Base-by-base conservation (phyloP, 2,797 vertebrate species). In the Pseudocheirus occidentalis region DNA sequence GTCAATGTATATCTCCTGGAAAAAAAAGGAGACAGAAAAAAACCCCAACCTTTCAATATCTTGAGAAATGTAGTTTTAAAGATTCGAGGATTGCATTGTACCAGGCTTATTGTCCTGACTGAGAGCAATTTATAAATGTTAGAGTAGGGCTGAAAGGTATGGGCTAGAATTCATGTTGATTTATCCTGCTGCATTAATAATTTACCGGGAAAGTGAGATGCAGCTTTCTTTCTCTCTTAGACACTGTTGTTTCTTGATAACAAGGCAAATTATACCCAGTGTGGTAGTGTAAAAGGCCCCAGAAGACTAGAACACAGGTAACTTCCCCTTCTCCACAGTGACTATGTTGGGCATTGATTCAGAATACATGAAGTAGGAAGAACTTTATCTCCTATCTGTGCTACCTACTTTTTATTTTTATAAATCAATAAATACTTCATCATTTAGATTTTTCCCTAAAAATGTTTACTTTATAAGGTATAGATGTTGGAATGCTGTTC, bases 381-480 rank as follows among this genome's bases (percentile, higher is more conserved):
- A 21, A 94, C 94, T 96, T 73, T 46, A 92, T 91, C 46, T 92
- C 92, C 56, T 95, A 94, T 58, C 92, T 55, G 90, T 95, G 62
- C 53, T 91, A 73, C 91, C 95, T 94, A 90, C 57, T 92, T 96
- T 58, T 94, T 91, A 50, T 92, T 94, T 95, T 53, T 96, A 92
- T 89, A 93, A 97, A 97, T 57, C 97, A 97, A 90, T 97, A 92
- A 95, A 96, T 96, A 96, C 59, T 95, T 95, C 90, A 94, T 92
- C 91, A 94, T 94, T 97, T 96, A 95, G 59, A 52, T 94, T 58
- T 87, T 94, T 62, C 91, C 46, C 18, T 5, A 28, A 93, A 94
- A 54, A 94, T 28, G 62, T 40, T 73, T 94, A 95, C 55, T 12
- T 58, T 93, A 95, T 91, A 62, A 95, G 92, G 92, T 90, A 94